A percentile compares a stretch with the other conserved stretches of the same genome.
Conservation (phyloP, 2,113 vertebrate species). For the Passer montanus region DNA sequence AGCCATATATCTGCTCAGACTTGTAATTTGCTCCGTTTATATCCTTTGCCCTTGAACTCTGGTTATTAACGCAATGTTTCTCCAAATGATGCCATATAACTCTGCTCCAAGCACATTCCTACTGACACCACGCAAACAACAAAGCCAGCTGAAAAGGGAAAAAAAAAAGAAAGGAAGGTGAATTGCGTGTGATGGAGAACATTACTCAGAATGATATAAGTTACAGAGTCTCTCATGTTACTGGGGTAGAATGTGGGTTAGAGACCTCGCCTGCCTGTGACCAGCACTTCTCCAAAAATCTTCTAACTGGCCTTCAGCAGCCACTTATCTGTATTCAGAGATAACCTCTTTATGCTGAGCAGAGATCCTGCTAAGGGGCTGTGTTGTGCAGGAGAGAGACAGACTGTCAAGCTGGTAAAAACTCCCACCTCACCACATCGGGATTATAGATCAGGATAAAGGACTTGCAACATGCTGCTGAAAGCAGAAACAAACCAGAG, state of each 20-base stretch:
- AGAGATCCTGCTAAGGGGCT: conserved; percentile 2
- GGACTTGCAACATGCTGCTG: not conserved
- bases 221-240: conserved; percentile 28
- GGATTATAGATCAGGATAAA: conserved; percentile 19
- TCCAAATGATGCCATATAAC: conserved; percentile 85
- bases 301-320: not conserved
- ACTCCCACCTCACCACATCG: not conserved
- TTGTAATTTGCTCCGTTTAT: conserved; percentile 87
- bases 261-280: not conserved
- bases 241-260: conserved; percentile 9
- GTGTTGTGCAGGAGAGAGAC: not conserved
- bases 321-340: conserved; percentile 47
- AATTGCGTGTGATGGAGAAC: conserved; percentile 42
- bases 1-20: conserved; percentile 85
- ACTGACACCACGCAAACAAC: conserved; percentile 74
- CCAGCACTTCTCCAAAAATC: conserved; percentile 34
- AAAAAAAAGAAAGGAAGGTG: conserved; percentile 1
- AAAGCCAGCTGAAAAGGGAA: conserved; percentile 42
- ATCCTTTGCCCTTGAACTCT: conserved; percentile 89
- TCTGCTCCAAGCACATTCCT: conserved; percentile 78
- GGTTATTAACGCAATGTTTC: conserved; percentile 88
- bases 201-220: conserved; percentile 63
- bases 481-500: not conserved
- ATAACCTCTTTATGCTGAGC: conserved; percentile 14
- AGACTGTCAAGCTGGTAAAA: not conserved